A percentile compares a stretch with the other conserved stretches of the same genome.
These are phyloP conservation scores for Crypturellus undulatus DNA, from an alignment of 2,113 vertebrate species.

Conservation along the genomic window DNA sequence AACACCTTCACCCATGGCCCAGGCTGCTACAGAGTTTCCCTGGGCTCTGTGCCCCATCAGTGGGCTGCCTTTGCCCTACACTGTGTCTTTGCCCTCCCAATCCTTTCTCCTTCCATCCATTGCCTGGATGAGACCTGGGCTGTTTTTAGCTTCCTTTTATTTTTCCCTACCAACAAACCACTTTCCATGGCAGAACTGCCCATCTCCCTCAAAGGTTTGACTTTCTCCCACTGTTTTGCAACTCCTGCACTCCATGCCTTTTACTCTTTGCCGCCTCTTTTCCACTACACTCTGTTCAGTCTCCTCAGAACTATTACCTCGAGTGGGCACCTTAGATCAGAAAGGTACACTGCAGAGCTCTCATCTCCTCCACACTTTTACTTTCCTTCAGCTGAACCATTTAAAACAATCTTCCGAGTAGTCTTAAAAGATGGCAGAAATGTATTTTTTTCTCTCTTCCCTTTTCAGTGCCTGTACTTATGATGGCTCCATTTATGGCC, in stretches of 20 bases:
- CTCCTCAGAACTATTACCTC: accelerated
- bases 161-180: background rate
- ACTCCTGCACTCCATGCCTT: background rate
- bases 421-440: background rate
- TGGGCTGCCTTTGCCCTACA: accelerated
- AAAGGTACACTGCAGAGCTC: background rate
- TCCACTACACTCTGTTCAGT: accelerated
- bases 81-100: background rate
- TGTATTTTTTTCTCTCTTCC: background rate
- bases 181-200: background rate
- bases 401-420: background rate
- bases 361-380: no score
- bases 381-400: background rate
- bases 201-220: no score
- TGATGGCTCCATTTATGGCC: accelerated
- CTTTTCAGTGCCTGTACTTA: background rate
- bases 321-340: background rate
- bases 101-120: background rate
- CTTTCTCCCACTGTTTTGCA: no score
- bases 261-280: background rate
- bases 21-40: background rate
- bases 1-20: background rate
- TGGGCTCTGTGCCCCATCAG: background rate
- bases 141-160: background rate
- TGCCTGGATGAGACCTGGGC: accelerated